Conservation (phyloP, 2,888 invertebrate genomes). For the Beris chalybata region DNA sequence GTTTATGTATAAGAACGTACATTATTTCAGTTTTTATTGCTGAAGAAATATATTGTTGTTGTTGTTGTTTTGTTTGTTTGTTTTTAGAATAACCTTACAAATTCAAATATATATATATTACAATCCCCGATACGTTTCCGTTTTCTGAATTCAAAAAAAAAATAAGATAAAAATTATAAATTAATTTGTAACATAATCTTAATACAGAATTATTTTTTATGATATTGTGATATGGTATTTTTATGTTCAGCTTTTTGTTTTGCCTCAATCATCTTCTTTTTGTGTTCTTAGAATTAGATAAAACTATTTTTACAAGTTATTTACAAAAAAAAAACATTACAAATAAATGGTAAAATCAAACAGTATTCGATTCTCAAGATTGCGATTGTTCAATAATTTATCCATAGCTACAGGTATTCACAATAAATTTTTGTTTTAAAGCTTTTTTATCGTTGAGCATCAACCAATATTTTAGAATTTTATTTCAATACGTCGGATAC, state of each 20-base stretch:
- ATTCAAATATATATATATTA: neutral
- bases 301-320: constrained; percentile 18
- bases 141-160: neutral
- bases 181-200: neutral
- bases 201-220: constrained; percentile 18
- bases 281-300: constrained; percentile 7
- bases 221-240: constrained; percentile 7
- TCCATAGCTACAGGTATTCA: constrained; percentile 6
- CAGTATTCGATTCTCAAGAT: neutral
- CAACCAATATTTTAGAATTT: neutral
- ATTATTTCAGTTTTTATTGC: too few relatives aligned
- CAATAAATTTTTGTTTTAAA: constrained; percentile 16
- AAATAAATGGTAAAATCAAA: neutral
- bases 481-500: too few relatives aligned
- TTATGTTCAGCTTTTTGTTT: neutral
- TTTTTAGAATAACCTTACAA: neutral
- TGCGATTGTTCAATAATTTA: neutral
- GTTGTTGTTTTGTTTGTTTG: too few relatives aligned
- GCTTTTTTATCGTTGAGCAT: constrained; percentile 26
- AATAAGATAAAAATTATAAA: neutral
- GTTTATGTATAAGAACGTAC: too few relatives aligned
- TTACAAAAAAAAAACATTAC: constrained; percentile 3
- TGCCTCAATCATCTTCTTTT: constrained; percentile 9
- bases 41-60: too few relatives aligned
- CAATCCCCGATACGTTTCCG: too few relatives aligned